Evolutionary conservation across 1,140 invertebrate species (phyloP).

Genomic region (Eumeta japonica): DNA sequence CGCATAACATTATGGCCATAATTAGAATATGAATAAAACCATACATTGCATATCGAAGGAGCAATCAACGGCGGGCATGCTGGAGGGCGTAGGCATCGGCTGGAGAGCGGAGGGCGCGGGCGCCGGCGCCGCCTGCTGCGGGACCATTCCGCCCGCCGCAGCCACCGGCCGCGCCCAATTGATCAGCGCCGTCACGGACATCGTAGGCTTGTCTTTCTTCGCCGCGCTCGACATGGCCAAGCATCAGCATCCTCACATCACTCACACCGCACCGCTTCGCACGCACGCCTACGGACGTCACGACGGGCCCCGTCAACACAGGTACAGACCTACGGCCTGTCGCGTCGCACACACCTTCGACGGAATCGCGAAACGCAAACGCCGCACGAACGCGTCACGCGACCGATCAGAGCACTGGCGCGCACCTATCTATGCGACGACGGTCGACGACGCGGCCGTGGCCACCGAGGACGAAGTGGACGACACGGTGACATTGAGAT

Average conservation of each 20-base stretch:
- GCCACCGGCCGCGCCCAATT: constrained; percentile 44
- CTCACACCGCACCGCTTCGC: constrained; percentile 23
- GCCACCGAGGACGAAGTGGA: constrained; percentile 33
- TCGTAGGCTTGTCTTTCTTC: constrained; percentile 82
- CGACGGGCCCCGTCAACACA: no score
- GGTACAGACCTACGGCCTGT: neutral
- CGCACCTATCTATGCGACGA: neutral
- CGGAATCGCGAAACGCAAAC: neutral
- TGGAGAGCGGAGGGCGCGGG: constrained; percentile 26
- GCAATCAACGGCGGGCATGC: constrained; percentile 34
- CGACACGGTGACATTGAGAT: constrained; percentile 48
- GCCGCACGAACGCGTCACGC: neutral
- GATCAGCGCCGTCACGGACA: constrained; percentile 79
- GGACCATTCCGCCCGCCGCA: constrained; percentile 31
- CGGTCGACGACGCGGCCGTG: constrained; percentile 11
- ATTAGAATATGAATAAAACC: no score
- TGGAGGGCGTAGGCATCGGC: constrained; percentile 28
- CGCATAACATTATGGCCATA: no score
- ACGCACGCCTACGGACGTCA: constrained; percentile 9
- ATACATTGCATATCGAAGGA: constrained; percentile 50
- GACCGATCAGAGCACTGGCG: neutral
- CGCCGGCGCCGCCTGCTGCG: constrained; percentile 47
- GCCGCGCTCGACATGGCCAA: constrained; percentile 61
- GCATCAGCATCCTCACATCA: constrained; percentile 51
- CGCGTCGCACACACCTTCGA: neutral